Base-by-base conservation (phyloP, 2,113 vertebrate species). In the Brachyhypopomus gauderio region DNA sequence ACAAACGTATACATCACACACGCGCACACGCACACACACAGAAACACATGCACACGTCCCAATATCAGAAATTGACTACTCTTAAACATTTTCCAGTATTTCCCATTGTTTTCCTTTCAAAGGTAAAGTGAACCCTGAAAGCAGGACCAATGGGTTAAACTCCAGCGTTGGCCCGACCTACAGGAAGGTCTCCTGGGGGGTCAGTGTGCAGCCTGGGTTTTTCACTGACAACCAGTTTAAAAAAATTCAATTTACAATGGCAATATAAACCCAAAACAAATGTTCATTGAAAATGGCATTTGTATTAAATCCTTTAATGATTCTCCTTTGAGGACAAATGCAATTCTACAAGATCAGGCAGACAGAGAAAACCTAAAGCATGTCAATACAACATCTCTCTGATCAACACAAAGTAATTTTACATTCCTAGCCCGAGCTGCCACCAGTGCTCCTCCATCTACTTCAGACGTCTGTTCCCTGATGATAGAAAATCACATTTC, bases 391-490 rank as follows among this genome's bases (percentile, higher is more conserved):
- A 77, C 64, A 82, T 36, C 82, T 75, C 76, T 17, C 78, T 71
- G 67, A 75, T 84, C 82, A 58, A 83, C 83, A 84, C 79, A 87
- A 84, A 86, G 77, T 75, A 81, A 85, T 88, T 87, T 85, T 81
- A 78, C 80, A 83, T 87, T 59, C 80, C 62, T 27, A 75, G 59
- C 78, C 75, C 77, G 79, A 94, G 93, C 94, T 94, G 92, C 89
- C 92, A 91, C 87, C 91, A 91, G 93, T 94, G 93, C 92, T 94
- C 94, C 93, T 91, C 92, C 93, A 91, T 88, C 77, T 63, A 92
- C 90, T 90, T 94, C 95, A 90, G 73, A 93, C 93, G 93, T 92
- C 92, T 91, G 93, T 93, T 92, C 92, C 92, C 92, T 92, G 93
- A 92, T 92, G 94, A 88, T 91, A 92, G 91, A 91, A 88, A 91